These are phyloP conservation scores for Apaloderma vittatum DNA, from an alignment of 2,113 vertebrate species.

Conservation along the genomic window DNA sequence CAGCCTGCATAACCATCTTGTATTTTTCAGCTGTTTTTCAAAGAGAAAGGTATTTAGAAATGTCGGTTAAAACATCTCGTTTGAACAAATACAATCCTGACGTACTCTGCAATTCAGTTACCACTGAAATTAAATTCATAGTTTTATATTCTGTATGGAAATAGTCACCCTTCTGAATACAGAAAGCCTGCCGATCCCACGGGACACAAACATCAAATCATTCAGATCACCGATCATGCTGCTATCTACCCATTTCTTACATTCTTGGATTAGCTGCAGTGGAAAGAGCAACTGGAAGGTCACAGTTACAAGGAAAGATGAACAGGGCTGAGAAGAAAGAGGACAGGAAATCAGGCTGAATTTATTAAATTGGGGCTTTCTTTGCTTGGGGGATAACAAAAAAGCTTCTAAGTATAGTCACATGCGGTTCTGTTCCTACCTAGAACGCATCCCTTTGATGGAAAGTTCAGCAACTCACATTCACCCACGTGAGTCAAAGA, in stretches of 20 bases:
- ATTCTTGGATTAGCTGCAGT: neutral
- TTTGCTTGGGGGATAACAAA: neutral
- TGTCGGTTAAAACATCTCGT: neutral
- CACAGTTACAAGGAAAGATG: neutral
- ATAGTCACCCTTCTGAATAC: neutral
- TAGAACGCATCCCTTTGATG: neutral
- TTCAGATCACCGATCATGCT: neutral
- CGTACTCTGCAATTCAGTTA: neutral
- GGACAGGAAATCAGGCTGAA: neutral
- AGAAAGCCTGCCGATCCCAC: slow-evolving; percentile 3
- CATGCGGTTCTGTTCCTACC: neutral
- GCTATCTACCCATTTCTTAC: neutral
- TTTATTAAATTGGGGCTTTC: neutral
- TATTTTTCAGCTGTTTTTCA: neutral
- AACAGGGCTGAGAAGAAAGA: neutral
- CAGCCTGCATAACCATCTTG: neutral
- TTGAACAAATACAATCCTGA: slow-evolving; percentile 10
- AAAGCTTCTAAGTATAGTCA: neutral
- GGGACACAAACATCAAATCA: neutral
- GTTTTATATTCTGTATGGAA: slow-evolving; percentile 10
- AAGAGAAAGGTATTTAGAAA: neutral
- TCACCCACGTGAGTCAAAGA: neutral
- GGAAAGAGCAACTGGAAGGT: slow-evolving; percentile 19
- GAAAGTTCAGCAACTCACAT: neutral
- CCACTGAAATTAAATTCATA: slow-evolving; percentile 22